These are phyloP conservation scores for Fragum sueziense DNA, from an alignment of 2,888 invertebrate species.

Conservation along the genomic window DNA sequence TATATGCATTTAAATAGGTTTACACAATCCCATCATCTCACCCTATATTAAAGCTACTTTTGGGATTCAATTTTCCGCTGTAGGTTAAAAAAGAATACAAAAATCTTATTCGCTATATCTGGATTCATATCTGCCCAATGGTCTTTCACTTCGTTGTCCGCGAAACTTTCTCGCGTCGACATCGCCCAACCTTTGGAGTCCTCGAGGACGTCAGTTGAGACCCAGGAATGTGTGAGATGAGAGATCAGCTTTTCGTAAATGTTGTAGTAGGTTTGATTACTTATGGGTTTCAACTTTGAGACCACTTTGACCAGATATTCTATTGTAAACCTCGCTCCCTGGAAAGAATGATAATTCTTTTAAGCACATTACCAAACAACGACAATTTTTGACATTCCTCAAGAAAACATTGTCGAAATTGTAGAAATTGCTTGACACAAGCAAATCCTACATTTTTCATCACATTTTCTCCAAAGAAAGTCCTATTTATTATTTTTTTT, in stretches of 20 bases:
- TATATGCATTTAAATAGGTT: neutral
- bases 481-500: too few relatives aligned
- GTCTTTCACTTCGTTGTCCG: constrained; percentile 48
- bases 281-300: constrained; percentile 86
- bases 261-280: constrained; percentile 85
- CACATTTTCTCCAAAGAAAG: too few relatives aligned
- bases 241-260: constrained; percentile 87
- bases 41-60: neutral
- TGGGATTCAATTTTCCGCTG: constrained; percentile 36
- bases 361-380: too few relatives aligned
- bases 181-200: constrained; percentile 53
- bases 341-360: constrained; percentile 24
- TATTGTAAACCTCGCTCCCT: constrained; percentile 88
- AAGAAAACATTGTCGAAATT: too few relatives aligned
- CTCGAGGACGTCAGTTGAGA: constrained; percentile 35
- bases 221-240: constrained; percentile 87
- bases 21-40: neutral
- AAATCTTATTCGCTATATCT: constrained; percentile 46
- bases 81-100: constrained; percentile 53
- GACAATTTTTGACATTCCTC: too few relatives aligned
- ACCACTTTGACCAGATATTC: constrained; percentile 89
- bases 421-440: too few relatives aligned
- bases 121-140: constrained; percentile 65
- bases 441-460: too few relatives aligned
- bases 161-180: constrained; percentile 36